phyloP scores from a whole-genome alignment of 92 coral and sea anemone species.

The Epizoanthus ramosus region DNA sequence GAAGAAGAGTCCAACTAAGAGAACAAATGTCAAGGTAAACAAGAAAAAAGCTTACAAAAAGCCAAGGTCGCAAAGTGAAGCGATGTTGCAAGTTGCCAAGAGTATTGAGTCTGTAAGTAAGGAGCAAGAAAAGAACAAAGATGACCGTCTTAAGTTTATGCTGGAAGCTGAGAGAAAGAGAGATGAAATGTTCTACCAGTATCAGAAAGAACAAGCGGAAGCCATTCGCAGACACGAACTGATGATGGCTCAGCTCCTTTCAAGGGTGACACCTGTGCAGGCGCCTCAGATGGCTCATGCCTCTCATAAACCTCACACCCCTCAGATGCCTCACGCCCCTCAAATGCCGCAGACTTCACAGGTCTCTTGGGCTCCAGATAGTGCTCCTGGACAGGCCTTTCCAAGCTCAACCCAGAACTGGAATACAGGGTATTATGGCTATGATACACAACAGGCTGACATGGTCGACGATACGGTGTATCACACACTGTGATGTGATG shows the following conservation, averaged over 20 bases:
- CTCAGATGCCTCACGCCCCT: too few species aligned
- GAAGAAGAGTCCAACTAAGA: constrained; percentile 46
- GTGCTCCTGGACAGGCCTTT: too few species aligned
- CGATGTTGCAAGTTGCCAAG: constrained; percentile 52
- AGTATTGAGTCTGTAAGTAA: constrained; percentile 49
- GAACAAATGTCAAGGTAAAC: constrained; percentile 45
- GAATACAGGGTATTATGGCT: too few species aligned
- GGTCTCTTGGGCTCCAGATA: too few species aligned
- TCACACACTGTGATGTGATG: too few species aligned
- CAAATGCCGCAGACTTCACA: too few species aligned
- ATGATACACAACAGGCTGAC: too few species aligned
- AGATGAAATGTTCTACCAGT: constrained; percentile 46
- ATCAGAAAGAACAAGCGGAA: constrained; percentile 53
- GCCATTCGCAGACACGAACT: constrained; percentile 50
- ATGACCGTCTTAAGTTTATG: constrained; percentile 39
- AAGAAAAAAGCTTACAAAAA: not conserved
- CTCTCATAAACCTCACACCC: too few species aligned
- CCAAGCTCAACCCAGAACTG: too few species aligned
- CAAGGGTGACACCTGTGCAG: too few species aligned
- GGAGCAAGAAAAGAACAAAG: constrained; percentile 50
- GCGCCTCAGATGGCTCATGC: too few species aligned
- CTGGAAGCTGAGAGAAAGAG: constrained; percentile 54
- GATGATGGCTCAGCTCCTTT: constrained; percentile 49
- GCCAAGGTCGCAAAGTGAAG: constrained; percentile 56
- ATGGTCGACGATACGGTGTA: too few species aligned